A percentile compares a stretch with the other conserved stretches of the same genome.
Evolutionary conservation across 2,797 vertebrate genomes (phyloP).

Genomic region (Hybognathus amarus): DNA sequence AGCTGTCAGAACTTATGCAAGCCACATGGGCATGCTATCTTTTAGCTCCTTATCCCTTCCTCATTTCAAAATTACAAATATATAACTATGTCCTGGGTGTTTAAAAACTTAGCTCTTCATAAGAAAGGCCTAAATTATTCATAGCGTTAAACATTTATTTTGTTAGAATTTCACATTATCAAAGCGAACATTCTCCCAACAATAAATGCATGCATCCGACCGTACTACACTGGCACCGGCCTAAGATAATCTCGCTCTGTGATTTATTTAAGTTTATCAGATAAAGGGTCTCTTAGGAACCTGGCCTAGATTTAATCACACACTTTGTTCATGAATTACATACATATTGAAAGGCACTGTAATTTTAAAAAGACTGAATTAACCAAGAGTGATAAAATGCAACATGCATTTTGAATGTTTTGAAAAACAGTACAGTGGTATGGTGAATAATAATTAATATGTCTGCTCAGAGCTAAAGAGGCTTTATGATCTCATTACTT

Average conservation of each 20-base stretch:
- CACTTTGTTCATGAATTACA: slow-evolving; percentile 44
- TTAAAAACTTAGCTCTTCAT: slow-evolving; percentile 60
- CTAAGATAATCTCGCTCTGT: slow-evolving; percentile 48
- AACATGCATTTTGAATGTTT: slow-evolving; percentile 6
- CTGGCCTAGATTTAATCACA: slow-evolving; percentile 54
- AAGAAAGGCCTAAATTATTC: slow-evolving; percentile 70
- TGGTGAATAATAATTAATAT: slow-evolving; percentile 8
- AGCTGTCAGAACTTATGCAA: slow-evolving; percentile 67
- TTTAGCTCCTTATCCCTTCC: slow-evolving; percentile 64
- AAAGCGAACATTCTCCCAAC: slow-evolving; percentile 62
- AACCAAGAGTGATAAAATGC: slow-evolving; percentile 21
- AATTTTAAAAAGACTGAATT: slow-evolving; percentile 30
- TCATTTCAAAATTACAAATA: slow-evolving; percentile 72
- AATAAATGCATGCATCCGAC: slow-evolving; percentile 64
- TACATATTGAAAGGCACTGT: slow-evolving; percentile 27
- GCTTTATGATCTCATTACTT: slow-evolving; percentile 33
- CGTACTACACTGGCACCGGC: slow-evolving; percentile 40
- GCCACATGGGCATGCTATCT: slow-evolving; percentile 67
- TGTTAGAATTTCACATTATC: slow-evolving; percentile 67
- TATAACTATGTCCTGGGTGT: slow-evolving; percentile 65
- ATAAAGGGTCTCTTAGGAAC: slow-evolving; percentile 52
- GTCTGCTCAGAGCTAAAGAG: slow-evolving; percentile 13
- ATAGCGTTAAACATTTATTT: slow-evolving; percentile 74
- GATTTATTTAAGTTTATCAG: slow-evolving; percentile 56
- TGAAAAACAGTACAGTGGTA: slow-evolving; percentile 19